Evolutionary conservation across 2,797 vertebrate genomes (phyloP).

Genomic region (Carcharodon carcharias): DNA sequence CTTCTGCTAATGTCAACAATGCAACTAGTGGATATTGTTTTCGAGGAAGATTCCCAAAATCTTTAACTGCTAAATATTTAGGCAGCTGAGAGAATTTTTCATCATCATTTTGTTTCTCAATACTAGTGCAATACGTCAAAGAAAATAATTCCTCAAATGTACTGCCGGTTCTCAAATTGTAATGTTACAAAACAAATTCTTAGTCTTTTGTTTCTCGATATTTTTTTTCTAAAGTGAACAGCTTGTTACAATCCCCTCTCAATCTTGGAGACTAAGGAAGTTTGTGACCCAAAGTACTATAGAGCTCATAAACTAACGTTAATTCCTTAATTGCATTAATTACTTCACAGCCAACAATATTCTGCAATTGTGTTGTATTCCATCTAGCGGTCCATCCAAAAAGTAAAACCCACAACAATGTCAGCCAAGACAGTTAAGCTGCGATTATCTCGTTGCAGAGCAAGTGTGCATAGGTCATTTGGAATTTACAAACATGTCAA

Average conservation of each 20-base stretch:
- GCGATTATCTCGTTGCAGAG: neutral
- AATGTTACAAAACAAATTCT: neutral
- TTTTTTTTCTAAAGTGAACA: neutral
- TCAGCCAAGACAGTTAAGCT: neutral
- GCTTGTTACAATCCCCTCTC: neutral
- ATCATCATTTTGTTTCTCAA: slow-evolving; percentile 60
- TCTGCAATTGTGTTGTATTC: neutral
- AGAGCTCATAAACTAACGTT: neutral
- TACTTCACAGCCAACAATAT: neutral
- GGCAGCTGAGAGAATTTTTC: slow-evolving; percentile 68
- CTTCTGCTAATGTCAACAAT: slow-evolving; percentile 71
- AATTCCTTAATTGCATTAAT: neutral
- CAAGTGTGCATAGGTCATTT: neutral
- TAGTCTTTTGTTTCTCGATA: neutral
- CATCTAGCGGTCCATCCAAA: neutral
- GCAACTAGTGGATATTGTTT: slow-evolving; percentile 75
- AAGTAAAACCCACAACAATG: neutral
- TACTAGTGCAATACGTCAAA: slow-evolving; percentile 59
- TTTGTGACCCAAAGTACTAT: neutral
- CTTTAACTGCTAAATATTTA: slow-evolving; percentile 56
- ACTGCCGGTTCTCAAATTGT: neutral
- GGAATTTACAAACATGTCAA: neutral
- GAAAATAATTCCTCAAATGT: slow-evolving; percentile 48
- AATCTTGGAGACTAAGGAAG: neutral
- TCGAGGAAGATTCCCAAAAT: slow-evolving; percentile 79